A percentile compares a stretch with the other conserved stretches of the same genome.
These are phyloP conservation scores for Distichodus sexfasciatus DNA, from an alignment of 2,797 vertebrate species.

Conservation along the genomic window DNA sequence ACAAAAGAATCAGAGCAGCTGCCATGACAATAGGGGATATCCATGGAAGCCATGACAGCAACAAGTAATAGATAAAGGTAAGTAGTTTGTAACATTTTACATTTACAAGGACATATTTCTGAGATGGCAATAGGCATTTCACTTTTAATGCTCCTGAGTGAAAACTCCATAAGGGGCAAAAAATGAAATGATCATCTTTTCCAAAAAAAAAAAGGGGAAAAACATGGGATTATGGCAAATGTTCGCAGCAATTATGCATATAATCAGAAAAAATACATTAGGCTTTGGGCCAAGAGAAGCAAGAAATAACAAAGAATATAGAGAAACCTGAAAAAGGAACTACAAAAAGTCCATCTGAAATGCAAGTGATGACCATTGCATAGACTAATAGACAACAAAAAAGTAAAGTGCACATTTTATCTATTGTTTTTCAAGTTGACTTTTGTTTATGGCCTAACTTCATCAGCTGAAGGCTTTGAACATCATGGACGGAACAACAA, in stretches of 20 bases:
- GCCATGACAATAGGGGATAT: neutral
- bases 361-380: slow-evolving; percentile 55
- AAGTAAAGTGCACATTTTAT: slow-evolving; percentile 61
- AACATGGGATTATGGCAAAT: slow-evolving; percentile 59
- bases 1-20: neutral
- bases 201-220: too few relatives aligned
- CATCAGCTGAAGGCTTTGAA: slow-evolving; percentile 31
- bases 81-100: slow-evolving; percentile 23
- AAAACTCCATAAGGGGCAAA: too few relatives aligned
- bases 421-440: slow-evolving; percentile 51
- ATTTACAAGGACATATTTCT: slow-evolving; percentile 18
- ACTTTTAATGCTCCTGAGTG: too few relatives aligned
- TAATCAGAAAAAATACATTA: slow-evolving; percentile 54
- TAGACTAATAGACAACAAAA: slow-evolving; percentile 53
- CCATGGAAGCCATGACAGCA: neutral
- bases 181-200: slow-evolving; percentile 47
- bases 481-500: slow-evolving; percentile 29
- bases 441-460: slow-evolving; percentile 60
- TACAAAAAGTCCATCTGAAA: slow-evolving; percentile 60
- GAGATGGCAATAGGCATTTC: too few relatives aligned
- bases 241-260: slow-evolving; percentile 69
- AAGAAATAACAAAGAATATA: slow-evolving; percentile 40
- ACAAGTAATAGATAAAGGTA: slow-evolving; percentile 26
- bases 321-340: slow-evolving; percentile 32
- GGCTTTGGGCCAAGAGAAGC: slow-evolving; percentile 57